Evolutionary conservation across 2,113 vertebrate genomes (phyloP), one percentile per base, ranked within the genome.

Genomic region (Elachura formosa): DNA sequence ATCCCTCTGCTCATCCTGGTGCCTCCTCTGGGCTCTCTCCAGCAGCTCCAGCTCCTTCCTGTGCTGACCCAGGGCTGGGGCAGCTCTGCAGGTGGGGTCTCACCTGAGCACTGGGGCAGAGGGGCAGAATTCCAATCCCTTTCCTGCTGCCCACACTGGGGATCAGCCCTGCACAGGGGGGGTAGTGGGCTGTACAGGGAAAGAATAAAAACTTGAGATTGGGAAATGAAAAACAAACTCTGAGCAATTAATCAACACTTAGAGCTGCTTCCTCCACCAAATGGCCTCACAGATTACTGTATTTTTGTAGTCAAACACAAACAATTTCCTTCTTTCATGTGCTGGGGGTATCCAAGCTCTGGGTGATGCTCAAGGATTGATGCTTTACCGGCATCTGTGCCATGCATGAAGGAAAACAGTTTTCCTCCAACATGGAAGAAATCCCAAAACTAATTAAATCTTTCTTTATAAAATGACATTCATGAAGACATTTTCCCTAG

Each of bases 351-450:
- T 38, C 80, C 81, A 40, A 87, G 56, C 43, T 28, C 58, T 0
- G 3, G 54, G 54, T 3, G 1, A 79, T 9, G 31, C 49, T 21
- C 11, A 34, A 48, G 87, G 63, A 58, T 26, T 84, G 48, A 76
- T 0, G 12, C 0, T 5, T 69, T 89, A 73, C 84, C 0, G 2
- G 84, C 33, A n/a, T 4, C 71, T 63, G 14, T 3, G 1, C 55
- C 46, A 11, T 1, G 1, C 0, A 3, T 4, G 48, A 43, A 59
- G 31, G 21, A 48, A 69, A 89, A 20, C 12, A 49, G 11, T 76
- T 49, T 29, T 43, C 36, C 54, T 84, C 43, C 40, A 41, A 64
- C 10, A 21, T 4, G 29, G 33, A 31, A 64, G 81, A 87, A 62
- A 34, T 0, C 6, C 29, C 40, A 7, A 52, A 46, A 28, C 8